A percentile compares a stretch with the other conserved stretches of the same genome.
These are phyloP conservation scores for Oncorhynchus kisutch DNA, from an alignment of 2,113 vertebrate genomes.

Conservation along the genomic window DNA sequence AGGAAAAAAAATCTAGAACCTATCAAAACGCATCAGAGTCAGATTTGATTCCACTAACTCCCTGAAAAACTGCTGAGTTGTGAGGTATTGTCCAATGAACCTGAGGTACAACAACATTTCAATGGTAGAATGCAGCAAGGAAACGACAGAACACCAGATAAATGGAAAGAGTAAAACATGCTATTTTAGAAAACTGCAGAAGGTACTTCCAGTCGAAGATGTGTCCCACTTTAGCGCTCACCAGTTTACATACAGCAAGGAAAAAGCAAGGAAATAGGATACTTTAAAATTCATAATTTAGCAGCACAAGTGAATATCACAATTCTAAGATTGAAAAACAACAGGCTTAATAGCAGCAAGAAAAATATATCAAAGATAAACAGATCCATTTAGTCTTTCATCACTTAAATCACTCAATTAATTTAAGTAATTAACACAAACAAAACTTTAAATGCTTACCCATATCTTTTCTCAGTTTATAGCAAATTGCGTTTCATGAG, in stretches of 20 bases:
- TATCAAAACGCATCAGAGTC: constrained; percentile 44
- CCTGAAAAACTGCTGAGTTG: constrained; percentile 61
- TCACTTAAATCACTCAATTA: constrained; percentile 69
- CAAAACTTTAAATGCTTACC: constrained; percentile 42
- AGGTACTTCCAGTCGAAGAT: constrained; percentile 87
- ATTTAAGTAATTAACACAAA: constrained; percentile 48
- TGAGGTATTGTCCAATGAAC: constrained; percentile 91
- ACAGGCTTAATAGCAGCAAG: constrained; percentile 94
- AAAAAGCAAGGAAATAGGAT: constrained; percentile 55
- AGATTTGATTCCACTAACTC: constrained; percentile 51
- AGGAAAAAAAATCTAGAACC: constrained; percentile 33
- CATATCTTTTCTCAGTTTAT: constrained; percentile 49
- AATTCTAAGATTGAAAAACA: constrained; percentile 79
- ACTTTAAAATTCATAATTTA: constrained; percentile 92
- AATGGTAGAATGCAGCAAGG: constrained; percentile 81
- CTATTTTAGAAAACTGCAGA: constrained; percentile 75
- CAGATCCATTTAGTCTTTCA: constrained; percentile 65
- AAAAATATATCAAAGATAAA: constrained; percentile 69
- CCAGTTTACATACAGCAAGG: constrained; percentile 76
- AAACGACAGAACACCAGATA: constrained; percentile 63
- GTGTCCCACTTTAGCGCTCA: constrained; percentile 80
- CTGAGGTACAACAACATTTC: constrained; percentile 85
- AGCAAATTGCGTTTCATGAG: constrained; percentile 42
- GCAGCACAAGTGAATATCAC: constrained; percentile 93
- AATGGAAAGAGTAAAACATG: constrained; percentile 60